Percentiles rank a stretch among this genome's conserved stretches.
Evolutionary conservation across 2,113 vertebrate species (phyloP).

Genomic region (Phylloscopus whistleri): DNA sequence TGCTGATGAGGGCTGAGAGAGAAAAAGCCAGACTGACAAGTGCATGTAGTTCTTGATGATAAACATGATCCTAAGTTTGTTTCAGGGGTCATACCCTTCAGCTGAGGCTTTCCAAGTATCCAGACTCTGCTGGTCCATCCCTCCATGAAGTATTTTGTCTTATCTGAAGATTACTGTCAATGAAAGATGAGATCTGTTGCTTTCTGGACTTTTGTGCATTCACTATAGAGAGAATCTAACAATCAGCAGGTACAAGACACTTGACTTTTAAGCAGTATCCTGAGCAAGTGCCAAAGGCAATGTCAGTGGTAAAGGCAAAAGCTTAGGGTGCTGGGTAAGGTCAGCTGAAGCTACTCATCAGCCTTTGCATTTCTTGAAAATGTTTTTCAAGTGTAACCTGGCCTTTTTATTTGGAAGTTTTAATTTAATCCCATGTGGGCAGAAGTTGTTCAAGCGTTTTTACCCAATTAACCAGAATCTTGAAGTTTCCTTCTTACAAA

Average conservation of each 20-base stretch:
- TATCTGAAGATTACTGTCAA: not conserved
- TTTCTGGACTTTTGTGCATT: not conserved
- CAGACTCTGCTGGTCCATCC: not conserved
- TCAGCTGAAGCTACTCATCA: not conserved
- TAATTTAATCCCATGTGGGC: not conserved
- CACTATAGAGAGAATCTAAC: not conserved
- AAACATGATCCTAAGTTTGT: not conserved
- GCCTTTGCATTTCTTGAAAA: not conserved
- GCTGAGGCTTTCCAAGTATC: not conserved
- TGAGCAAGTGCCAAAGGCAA: not conserved
- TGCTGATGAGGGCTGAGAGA: not conserved
- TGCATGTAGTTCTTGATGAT: not conserved
- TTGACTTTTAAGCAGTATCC: not conserved
- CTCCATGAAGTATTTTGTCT: not conserved
- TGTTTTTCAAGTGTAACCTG: not conserved
- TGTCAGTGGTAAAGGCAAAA: not conserved
- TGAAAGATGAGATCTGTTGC: not conserved
- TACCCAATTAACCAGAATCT: not conserved
- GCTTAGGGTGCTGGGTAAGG: not conserved
- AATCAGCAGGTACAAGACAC: not conserved
- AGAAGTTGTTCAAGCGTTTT: not conserved
- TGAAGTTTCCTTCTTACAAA: not conserved
- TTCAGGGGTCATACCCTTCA: not conserved
- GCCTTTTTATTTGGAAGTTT: not conserved
- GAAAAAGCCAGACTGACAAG: not conserved